Evolutionary conservation across 2,797 vertebrate genomes (phyloP).

Genomic region (Neopelma chrysocephalum): DNA sequence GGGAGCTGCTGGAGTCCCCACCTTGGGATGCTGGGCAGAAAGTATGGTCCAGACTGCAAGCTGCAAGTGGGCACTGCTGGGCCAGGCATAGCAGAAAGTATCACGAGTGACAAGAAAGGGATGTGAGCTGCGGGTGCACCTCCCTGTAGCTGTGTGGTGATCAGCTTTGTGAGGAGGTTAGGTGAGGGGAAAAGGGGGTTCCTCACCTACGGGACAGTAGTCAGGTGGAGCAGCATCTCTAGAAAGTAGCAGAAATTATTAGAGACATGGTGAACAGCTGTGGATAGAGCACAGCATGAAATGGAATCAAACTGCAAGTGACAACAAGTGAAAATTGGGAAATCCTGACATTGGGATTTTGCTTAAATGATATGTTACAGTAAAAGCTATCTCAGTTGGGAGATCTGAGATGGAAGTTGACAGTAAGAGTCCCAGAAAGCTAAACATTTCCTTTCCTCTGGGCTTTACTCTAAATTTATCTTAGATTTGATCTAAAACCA

Average conservation of each 20-base stretch:
- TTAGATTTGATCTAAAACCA: neutral
- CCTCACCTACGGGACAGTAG: neutral
- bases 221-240: neutral
- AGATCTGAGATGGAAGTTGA: neutral
- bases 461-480: neutral
- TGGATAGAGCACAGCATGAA: neutral
- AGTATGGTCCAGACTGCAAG: neutral
- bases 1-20: neutral
- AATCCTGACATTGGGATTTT: neutral
- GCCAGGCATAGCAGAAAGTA: neutral
- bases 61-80: neutral
- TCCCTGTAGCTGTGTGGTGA: accelerated
- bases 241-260: neutral
- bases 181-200: neutral
- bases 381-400: neutral
- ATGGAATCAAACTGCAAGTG: neutral
- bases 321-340: neutral
- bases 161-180: neutral
- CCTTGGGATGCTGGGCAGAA: neutral
- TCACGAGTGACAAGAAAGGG: accelerated
- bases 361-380: neutral
- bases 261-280: neutral
- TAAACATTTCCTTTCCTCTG: neutral
- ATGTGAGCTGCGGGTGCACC: accelerated
- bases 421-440: neutral